Conservation (phyloP, 2,888 invertebrate species). For the Periphyllus acericola region DNA sequence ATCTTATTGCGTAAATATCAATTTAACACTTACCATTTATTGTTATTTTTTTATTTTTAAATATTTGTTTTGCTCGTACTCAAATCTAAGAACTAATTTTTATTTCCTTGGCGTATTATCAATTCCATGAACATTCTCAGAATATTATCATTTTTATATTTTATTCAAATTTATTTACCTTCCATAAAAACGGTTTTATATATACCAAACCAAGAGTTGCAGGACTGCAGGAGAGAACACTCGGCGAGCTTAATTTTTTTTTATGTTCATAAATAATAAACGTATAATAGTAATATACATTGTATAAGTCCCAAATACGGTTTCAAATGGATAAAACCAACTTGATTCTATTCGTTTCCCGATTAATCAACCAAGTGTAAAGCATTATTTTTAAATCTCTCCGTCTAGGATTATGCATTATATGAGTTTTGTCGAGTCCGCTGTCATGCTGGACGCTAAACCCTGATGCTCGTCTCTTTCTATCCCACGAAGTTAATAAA, state of each 20-base stretch:
- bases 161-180: neutral
- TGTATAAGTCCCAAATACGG: neutral
- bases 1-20: too few species aligned
- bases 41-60: too few species aligned
- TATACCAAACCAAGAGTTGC: neutral
- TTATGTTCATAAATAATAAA: neutral
- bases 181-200: neutral
- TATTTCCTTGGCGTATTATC: neutral
- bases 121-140: neutral
- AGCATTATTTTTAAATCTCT: conserved; percentile 20
- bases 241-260: neutral
- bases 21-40: too few species aligned
- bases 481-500: conserved; percentile 22
- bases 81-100: neutral
- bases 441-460: neutral
- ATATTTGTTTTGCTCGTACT: neutral
- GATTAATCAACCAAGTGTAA: neutral
- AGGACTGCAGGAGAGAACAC: neutral
- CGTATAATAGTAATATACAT: neutral
- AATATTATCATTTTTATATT: neutral
- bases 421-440: neutral
- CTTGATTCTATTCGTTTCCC: neutral
- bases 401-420: neutral
- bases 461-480: neutral
- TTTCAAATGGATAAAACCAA: neutral